phyloP scores from a whole-genome alignment of 2,113 vertebrate species.

The Equus przewalskii region DNA sequence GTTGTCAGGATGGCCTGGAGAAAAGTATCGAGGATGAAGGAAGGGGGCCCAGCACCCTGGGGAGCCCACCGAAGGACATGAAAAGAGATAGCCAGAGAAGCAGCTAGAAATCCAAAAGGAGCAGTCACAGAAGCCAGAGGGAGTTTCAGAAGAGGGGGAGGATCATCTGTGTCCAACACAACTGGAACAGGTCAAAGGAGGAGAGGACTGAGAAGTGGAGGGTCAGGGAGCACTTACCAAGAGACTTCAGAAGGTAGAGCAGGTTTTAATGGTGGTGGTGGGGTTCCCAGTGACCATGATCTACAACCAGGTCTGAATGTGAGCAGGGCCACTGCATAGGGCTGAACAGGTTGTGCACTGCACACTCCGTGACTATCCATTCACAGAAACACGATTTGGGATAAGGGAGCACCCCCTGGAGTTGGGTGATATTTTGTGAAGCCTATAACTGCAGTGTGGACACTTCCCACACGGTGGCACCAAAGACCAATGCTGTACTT shows the following conservation, averaged over 20 bases:
- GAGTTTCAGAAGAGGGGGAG: background rate
- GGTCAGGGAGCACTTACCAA: background rate
- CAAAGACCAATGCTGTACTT: constrained; percentile 50
- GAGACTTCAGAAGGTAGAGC: background rate
- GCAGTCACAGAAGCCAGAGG: background rate
- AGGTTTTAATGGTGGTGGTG: background rate
- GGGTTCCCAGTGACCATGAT: background rate
- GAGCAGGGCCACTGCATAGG: background rate
- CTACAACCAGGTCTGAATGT: background rate
- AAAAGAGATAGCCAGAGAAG: constrained; percentile 1
- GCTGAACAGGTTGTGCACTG: background rate
- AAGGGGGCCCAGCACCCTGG: background rate
- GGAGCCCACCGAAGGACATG: background rate
- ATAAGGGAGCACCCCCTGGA: background rate
- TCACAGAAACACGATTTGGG: background rate
- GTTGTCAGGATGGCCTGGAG: background rate
- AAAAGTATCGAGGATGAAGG: background rate
- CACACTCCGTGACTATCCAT: background rate
- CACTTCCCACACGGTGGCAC: constrained; percentile 69
- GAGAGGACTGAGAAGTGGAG: background rate
- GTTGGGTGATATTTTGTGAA: background rate
- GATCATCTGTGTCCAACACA: background rate
- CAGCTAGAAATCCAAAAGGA: background rate
- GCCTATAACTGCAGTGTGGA: background rate
- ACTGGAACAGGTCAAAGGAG: background rate